phyloP scores from a whole-genome alignment of 2,113 vertebrate genomes.

The Cygnus buccinator region DNA sequence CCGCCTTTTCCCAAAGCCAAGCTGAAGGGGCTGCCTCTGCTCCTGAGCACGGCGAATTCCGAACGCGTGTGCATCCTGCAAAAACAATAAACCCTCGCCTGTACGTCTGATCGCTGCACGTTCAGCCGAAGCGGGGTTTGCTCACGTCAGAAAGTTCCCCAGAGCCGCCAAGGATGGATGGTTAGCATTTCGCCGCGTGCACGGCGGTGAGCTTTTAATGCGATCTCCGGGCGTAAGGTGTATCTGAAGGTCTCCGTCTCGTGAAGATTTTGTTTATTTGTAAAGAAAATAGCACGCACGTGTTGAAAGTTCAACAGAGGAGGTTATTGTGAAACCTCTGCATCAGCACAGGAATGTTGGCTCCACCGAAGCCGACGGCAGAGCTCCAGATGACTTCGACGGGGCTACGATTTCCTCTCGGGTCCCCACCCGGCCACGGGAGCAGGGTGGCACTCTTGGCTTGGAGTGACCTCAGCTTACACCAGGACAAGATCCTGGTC shows the following conservation, averaged over 20 bases:
- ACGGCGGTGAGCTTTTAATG: conserved; percentile 31
- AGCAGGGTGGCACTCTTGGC: not conserved
- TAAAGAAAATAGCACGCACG: conserved; percentile 32
- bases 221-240: not conserved
- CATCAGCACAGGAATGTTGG: conserved; percentile 48
- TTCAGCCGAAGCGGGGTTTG: not conserved
- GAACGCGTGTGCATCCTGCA: conserved; percentile 54
- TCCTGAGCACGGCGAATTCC: conserved; percentile 45
- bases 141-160: conserved; percentile 20
- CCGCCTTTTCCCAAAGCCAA: conserved; percentile 61
- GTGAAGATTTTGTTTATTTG: conserved; percentile 48
- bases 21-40: conserved; percentile 58
- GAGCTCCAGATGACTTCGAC: conserved; percentile 17
- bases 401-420: not conserved
- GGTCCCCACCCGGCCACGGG: not conserved
- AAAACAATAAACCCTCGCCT: conserved; percentile 57
- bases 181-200: conserved; percentile 29
- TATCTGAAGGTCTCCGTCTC: not conserved
- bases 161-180: conserved; percentile 31
- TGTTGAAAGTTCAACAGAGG: conserved; percentile 38
- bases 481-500: not conserved
- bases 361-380: not conserved
- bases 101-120: conserved; percentile 41
- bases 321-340: conserved; percentile 26
- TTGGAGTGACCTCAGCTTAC: not conserved